Evolutionary conservation across 2,888 invertebrate species (phyloP).

Genomic region (Leptothorax acervorum): DNA sequence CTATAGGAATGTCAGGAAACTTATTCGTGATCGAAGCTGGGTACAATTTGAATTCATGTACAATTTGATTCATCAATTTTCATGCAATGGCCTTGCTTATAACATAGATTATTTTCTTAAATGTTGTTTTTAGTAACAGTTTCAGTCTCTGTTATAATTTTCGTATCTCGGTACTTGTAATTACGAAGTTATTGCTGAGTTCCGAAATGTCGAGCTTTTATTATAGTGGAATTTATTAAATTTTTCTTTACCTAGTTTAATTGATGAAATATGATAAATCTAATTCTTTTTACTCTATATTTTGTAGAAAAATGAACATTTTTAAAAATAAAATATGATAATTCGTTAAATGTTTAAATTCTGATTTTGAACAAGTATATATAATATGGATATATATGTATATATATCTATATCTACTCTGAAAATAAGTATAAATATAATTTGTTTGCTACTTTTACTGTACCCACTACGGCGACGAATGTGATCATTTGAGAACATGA

Average conservation of each 20-base stretch:
- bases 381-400: not conserved
- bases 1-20: constrained; percentile 25
- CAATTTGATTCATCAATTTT: constrained; percentile 29
- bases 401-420: not conserved
- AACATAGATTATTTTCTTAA: constrained; percentile 2
- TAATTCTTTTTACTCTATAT: constrained; percentile 24
- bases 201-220: constrained; percentile 3
- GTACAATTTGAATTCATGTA: constrained; percentile 29
- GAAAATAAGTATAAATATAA: constrained; percentile 21
- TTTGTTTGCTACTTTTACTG: constrained; percentile 25
- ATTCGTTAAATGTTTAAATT: constrained; percentile 35
- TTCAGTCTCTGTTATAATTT: constrained; percentile 22
- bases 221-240: constrained; percentile 21
- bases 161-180: constrained; percentile 1
- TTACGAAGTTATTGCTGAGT: not conserved
- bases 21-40: constrained; percentile 9
- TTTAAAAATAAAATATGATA: constrained; percentile 2
- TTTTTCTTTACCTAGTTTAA: constrained; percentile 30
- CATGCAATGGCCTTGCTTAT: constrained; percentile 14
- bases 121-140: constrained; percentile 32
- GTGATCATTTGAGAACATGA: not conserved
- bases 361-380: constrained; percentile 6
- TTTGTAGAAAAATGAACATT: constrained; percentile 31
- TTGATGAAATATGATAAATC: constrained; percentile 7
- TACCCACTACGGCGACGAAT: constrained; percentile 21